Evolutionary conservation across 1,140 invertebrate genomes (phyloP), one percentile per base, ranked within the genome.

Genomic region (Diachasmimorpha longicaudata): DNA sequence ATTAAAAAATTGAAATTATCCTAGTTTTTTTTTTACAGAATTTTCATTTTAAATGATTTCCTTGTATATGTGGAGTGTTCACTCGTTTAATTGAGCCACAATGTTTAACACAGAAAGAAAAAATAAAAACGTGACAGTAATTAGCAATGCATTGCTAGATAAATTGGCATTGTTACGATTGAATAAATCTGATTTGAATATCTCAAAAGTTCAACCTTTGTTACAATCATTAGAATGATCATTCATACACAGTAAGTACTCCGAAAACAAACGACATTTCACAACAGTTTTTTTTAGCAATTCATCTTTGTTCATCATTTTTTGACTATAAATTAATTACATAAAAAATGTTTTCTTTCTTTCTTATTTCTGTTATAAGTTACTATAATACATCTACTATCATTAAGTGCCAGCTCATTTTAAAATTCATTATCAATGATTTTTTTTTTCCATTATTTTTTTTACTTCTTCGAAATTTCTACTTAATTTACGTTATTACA

Each of bases 241-340:
- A 63, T 63, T 63, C 19, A 63, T 25, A 63, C 58, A 25, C 58
- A 63, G 8, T 63, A 63, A 63, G 58, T 63, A 63, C 58, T 31
- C 58, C 58, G 31, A 63, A 25, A 63, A 63, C 58, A 63, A 63
- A 63, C 21, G 52, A 58, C 58, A 63, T 25, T 63, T 63, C 58
- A 63, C 58, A 63, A 13, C 1, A 63, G n/a, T 58, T 58, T 58
- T 25, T 63, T 63, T 63, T 55, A 6, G 19, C 58, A 63, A 63
- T 63, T 63, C 23, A 63, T 63, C 58, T 63, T 63, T 52, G 48
- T 52, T 52, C 31, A 63, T 63, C 58, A 63, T 78, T 81, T 31
- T 79, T 81, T 85, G 85, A 81, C 80, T 80, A 88, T 87, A 88
- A 88, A 87, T 88, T 88, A 88, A 88, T 87, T 86, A 85, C 82